These are phyloP conservation scores for Bradypus variegatus DNA, from an alignment of 2,797 vertebrate genomes.

Conservation along the genomic window DNA sequence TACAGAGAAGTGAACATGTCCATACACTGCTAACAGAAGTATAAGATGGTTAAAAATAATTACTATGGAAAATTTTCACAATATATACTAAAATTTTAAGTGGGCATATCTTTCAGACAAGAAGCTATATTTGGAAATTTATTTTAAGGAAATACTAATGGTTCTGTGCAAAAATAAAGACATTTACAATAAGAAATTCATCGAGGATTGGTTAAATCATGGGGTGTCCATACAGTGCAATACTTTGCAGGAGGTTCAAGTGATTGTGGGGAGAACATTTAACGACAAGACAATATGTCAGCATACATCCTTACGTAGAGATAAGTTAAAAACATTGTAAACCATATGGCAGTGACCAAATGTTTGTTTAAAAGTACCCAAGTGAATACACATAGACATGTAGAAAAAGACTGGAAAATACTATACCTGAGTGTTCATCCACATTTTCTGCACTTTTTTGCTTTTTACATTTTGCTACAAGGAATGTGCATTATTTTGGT, in stretches of 20 bases:
- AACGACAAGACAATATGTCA: not conserved
- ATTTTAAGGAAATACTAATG: constrained; percentile 27
- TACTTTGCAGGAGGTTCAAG: constrained; percentile 1
- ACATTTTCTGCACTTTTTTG: not conserved
- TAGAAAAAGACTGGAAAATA: not conserved
- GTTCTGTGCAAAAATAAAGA: not conserved
- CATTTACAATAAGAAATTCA: not conserved
- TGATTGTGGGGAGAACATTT: not conserved
- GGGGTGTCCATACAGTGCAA: not conserved
- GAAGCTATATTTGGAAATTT: not conserved
- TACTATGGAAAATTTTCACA: not conserved
- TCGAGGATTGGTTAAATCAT: not conserved
- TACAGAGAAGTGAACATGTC: not conserved
- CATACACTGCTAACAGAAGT: not conserved
- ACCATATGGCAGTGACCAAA: not conserved
- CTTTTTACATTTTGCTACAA: constrained; percentile 5
- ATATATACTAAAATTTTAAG: not conserved
- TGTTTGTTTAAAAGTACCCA: constrained; percentile 1
- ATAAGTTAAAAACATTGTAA: constrained; percentile 2
- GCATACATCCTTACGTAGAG: not conserved
- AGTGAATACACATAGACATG: not conserved
- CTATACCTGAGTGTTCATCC: not conserved
- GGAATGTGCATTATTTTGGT: not conserved
- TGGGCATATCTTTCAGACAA: constrained; percentile 23
- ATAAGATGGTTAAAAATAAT: not conserved